phyloP scores from a whole-genome alignment of 2,113 vertebrate genomes.

The Cyanoderma ruficeps region DNA sequence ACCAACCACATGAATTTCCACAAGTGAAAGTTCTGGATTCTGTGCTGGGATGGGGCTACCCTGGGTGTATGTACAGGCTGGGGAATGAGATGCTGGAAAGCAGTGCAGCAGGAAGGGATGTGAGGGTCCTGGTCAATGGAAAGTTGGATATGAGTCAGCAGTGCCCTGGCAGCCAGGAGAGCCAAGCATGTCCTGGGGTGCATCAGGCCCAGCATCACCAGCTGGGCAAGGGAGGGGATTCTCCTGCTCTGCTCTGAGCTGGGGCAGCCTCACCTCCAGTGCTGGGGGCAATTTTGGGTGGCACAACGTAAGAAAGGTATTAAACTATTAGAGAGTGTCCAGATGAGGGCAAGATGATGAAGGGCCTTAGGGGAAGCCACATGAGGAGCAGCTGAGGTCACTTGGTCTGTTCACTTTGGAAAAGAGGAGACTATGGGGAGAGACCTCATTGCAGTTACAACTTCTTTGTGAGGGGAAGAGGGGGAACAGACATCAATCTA shows the following conservation, averaged over 20 bases:
- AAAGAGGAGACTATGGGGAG: not conserved
- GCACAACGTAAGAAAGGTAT: not conserved
- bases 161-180: not conserved
- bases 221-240: not conserved
- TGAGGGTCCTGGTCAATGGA: not conserved
- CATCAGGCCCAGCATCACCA: not conserved
- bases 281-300: rapidly evolving
- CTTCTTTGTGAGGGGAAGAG: rapidly evolving
- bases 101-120: not conserved
- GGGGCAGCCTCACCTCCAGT: rapidly evolving
- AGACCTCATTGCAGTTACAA: not conserved
- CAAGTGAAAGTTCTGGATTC: not conserved
- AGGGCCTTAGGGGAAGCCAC: not conserved
- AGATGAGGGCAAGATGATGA: not conserved
- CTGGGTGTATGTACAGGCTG: not conserved
- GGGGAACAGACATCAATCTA: not conserved
- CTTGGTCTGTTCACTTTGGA: not conserved
- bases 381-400: not conserved
- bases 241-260: not conserved
- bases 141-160: rapidly evolving
- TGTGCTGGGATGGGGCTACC: not conserved
- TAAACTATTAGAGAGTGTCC: not conserved
- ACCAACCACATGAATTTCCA: rapidly evolving
- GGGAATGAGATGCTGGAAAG: not conserved
- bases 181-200: rapidly evolving